Evolutionary conservation across 2,888 invertebrate species (phyloP), one percentile per base, ranked within the genome.

Genomic region (Ochropleura plecta): DNA sequence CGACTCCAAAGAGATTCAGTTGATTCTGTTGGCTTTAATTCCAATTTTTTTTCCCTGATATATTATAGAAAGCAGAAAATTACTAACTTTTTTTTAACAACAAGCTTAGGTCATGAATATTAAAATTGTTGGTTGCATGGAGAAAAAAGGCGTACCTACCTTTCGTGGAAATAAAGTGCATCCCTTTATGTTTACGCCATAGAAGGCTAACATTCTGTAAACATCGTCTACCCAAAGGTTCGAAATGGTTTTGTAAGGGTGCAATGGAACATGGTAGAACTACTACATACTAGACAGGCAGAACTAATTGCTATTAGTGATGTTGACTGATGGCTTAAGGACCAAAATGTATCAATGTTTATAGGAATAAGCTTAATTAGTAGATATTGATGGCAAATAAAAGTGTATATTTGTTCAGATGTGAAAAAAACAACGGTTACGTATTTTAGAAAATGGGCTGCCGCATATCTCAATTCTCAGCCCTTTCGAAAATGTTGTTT

Each of bases 121-220:
- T 18, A 48, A 71, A 48, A 53, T 53, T 30, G 16, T 53, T 76
- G 16, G 48, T 46, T 40, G 42, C n/a, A n/a, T 62, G 12, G 72
- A 63, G 62, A 40, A 9, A 40, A 62, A 63, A 20, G 62, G 62
- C 73, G 20, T 55, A 46, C 12, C 9, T 55, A 46, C 12, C 12
- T 73, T 62, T 55, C 30, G 9, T 44, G 44, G 14, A 55, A 48
- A 40, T 44, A 73, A 73, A 8, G 14, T 73, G 53, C 53, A 72
- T 30, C n/a, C 42, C 48, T 40, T 62, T 51, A 18, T 60, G 46
- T 46, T 30, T 72, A 48, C 12, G 16, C 30, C 59, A 10, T 73
- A 48, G 16, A 73, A 49, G 5, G 6, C 44, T 49, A 62, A 30
- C 42, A 12, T 10, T 62, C 18, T 6, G 12, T 62, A 49, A 49